Evolutionary conservation across 2,888 invertebrate genomes (phyloP).

Genomic region (Xylophagus ater): DNA sequence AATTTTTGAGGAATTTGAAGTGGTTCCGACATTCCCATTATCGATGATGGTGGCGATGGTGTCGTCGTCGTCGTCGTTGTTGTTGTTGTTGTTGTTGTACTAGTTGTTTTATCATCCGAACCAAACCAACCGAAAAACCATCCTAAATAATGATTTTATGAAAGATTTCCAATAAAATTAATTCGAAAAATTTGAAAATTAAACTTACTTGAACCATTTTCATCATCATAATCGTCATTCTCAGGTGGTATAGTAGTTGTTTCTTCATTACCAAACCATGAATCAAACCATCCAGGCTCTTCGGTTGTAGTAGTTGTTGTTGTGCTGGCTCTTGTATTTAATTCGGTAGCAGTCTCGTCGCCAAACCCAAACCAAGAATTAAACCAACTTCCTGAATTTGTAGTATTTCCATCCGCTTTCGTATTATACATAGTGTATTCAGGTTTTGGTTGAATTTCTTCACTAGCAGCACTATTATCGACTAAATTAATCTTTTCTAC

Average conservation of each 20-base stretch:
- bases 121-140: conserved; percentile 47
- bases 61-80: conserved; percentile 26
- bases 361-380: conserved; percentile 28
- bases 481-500: neutral
- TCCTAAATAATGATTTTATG: conserved; percentile 22
- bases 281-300: conserved; percentile 29
- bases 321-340: neutral
- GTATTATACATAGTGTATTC: conserved; percentile 30
- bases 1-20: conserved; percentile 36
- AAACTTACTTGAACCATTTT: conserved; percentile 26
- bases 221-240: conserved; percentile 23
- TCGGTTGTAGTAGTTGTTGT: neutral
- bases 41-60: conserved; percentile 35
- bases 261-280: conserved; percentile 29
- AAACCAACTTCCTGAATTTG: conserved; percentile 23
- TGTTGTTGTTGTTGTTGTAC: conserved; percentile 28
- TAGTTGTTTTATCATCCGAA: conserved; percentile 18
- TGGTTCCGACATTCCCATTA: conserved; percentile 31
- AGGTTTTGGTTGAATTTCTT: conserved; percentile 20
- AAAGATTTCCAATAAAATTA: neutral
- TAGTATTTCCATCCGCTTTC: conserved; percentile 12
- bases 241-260: conserved; percentile 17
- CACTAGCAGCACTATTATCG: neutral
- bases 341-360: neutral
- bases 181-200: neutral